Conservation (phyloP, 2,797 vertebrate species). For the Artibeus lituratus region DNA sequence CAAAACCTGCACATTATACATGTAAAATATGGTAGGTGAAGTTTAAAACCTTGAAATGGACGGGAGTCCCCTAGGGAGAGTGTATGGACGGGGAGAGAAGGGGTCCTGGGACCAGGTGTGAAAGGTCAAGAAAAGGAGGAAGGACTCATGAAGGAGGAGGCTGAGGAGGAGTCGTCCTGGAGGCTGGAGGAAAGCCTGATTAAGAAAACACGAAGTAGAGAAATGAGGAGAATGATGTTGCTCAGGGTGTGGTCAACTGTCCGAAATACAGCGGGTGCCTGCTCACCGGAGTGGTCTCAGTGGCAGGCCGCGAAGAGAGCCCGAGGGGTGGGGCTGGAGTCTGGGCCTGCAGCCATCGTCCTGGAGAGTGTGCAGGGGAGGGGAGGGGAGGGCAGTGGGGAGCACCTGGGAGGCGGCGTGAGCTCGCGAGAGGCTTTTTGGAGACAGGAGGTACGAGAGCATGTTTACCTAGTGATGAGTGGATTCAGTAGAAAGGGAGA, state of each 20-base stretch:
- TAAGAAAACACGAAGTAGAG: not conserved
- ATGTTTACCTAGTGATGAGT: not conserved
- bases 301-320: not conserved
- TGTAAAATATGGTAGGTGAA: no score
- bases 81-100: not conserved
- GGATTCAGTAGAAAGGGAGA: not conserved
- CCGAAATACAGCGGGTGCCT: not conserved
- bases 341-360: not conserved
- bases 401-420: not conserved
- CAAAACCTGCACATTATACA: no score
- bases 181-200: not conserved
- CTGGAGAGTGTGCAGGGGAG: not conserved
- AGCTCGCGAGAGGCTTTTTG: not conserved
- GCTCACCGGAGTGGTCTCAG: not conserved
- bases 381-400: not conserved
- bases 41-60: not conserved
- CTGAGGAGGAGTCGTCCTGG: not conserved
- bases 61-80: not conserved
- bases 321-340: not conserved
- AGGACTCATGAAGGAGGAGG: not conserved
- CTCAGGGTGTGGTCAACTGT: not conserved
- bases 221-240: no score
- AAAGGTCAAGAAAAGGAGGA: not conserved
- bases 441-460: not conserved
- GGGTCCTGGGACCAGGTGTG: not conserved